Base-by-base conservation (phyloP, 2,113 vertebrate genomes). In the Onychorhynchus coronatus region DNA sequence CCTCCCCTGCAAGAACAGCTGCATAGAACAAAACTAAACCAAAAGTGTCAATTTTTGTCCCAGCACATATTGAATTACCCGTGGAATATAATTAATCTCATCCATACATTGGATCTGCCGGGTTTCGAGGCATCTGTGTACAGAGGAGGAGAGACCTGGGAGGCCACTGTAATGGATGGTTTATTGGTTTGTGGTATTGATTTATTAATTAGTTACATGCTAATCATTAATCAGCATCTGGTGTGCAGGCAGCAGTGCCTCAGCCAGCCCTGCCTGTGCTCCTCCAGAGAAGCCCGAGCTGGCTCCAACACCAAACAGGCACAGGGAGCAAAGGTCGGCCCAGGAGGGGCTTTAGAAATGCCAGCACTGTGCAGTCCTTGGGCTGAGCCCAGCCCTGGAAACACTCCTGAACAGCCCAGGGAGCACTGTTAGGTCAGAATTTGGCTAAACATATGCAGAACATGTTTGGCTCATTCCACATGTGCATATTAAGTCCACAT, bases 361-460 rank as follows among this genome's bases (percentile, higher is more conserved):
- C 47, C 80, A 91, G 5, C 27, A 4, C 5, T 52, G 37, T 83
- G 63, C 50, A 31, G 27, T 33, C 37, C 63, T n/a, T 55, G 59
- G 58, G 71, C 17, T 73, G 24, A 79, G 71, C 46, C 67, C 58
- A 31, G 70, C 50, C 70, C 25, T 14, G 33, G 49, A 53, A 85
- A 58, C 58, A 39, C 23, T 81, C 56, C 56, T 72, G 16, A 30
- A 23, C 11, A 33, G 19, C 37, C 3, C 37, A 75, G 77, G 16
- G 61, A 75, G 49, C 12, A 3, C 50, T 74, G n/a, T n/a, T 31
- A 39, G 85, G 82, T 95, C 94, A 93, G 63, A 90, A 35, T 83
- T 88, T 83, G 85, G 82, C 42, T 74, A 47, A 91, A 73, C 81
- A 93, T 5, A 37, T 83, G 89, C 88, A 94, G 71, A 91, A 88